phyloP scores from a whole-genome alignment of 1,140 invertebrate genomes.

The Calephelis virginiensis region DNA sequence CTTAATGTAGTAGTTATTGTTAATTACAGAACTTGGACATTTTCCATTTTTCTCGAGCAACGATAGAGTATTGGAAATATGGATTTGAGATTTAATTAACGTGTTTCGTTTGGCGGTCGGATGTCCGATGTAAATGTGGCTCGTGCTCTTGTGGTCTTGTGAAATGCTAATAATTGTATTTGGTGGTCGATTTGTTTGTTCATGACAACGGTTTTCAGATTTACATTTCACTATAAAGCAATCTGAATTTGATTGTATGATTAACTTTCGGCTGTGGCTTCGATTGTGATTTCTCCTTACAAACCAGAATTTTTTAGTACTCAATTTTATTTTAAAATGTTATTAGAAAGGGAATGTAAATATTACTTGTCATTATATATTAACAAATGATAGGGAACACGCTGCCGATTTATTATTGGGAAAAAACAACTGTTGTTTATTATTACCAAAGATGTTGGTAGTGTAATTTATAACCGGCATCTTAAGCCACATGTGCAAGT shows the following conservation, averaged over 20 bases:
- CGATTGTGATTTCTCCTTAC: not conserved
- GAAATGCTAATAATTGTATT: slow-evolving; percentile 21
- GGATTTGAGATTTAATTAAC: slow-evolving; percentile 46
- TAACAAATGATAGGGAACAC: too few relatives aligned
- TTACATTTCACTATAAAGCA: slow-evolving; percentile 4
- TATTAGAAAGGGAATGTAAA: too few relatives aligned
- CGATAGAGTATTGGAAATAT: slow-evolving; percentile 49
- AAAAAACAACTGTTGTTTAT: too few relatives aligned
- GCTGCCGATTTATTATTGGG: too few relatives aligned
- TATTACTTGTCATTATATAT: too few relatives aligned
- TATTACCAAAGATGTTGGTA: too few relatives aligned
- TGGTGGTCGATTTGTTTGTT: slow-evolving; percentile 21
- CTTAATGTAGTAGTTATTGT: not conserved
- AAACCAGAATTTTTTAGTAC: not conserved
- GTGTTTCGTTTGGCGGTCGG: slow-evolving; percentile 35
- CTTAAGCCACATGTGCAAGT: too few relatives aligned
- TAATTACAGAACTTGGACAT: slow-evolving; percentile 39
- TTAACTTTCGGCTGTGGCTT: not conserved
- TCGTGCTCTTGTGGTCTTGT: slow-evolving; percentile 30
- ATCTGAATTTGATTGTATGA: not conserved
- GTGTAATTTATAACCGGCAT: too few relatives aligned
- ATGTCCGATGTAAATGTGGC: slow-evolving; percentile 38
- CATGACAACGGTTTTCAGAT: slow-evolving; percentile 9
- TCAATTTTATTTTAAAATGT: too few relatives aligned
- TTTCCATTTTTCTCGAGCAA: slow-evolving; percentile 39